Base-by-base conservation (phyloP, 2,797 vertebrate species). In the Coregonus suidteri region DNA sequence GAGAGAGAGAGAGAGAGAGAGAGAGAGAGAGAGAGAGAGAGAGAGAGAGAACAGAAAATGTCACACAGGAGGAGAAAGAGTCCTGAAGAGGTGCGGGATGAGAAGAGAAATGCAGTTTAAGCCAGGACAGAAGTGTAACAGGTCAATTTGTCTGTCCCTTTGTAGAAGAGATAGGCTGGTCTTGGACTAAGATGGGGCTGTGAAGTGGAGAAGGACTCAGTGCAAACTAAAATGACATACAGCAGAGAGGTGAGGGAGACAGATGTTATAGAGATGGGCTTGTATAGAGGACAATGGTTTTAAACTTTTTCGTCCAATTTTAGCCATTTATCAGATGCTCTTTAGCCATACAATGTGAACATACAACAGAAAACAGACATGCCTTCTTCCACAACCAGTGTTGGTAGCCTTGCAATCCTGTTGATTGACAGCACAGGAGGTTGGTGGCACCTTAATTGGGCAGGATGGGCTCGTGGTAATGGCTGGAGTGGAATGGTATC, bases 21-120 rank as follows among this genome's bases (percentile, higher is more conserved):
- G 62, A 73, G 73, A 77, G 76, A 65, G 59, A 73, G 71, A 83
- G 78, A 83, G 81, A 74, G 80, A 37, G 75, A 77, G 54, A 68
- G 72, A 79, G 62, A 75, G 79, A 77, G 79, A 79, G 53, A 80
- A 85, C 87, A 80, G 87, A 90, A 91, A 91, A 91, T 89, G 90
- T 91, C 89, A 91, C 87, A 77, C 87, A 85, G 79, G 85, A 84
- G 85, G 88, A 90, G 86, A 91, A 88, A 90, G 90, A 90, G 87
- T 90, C 88, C 88, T 87, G 79, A 88, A 87, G 82, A 84, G 82
- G 83, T 92, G 90, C 91, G 64, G 88, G 90, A 93, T 90, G 92
- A 91, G 90, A 91, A 90, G 88, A 92, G 92, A 93, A 93, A 94
- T 93, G 91, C 91, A 93, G 93, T 94, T 91, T 91, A 83, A 89